Evolutionary conservation across 2,113 vertebrate genomes (phyloP), one percentile per base, ranked within the genome.

Genomic region (Polypterus senegalus): DNA sequence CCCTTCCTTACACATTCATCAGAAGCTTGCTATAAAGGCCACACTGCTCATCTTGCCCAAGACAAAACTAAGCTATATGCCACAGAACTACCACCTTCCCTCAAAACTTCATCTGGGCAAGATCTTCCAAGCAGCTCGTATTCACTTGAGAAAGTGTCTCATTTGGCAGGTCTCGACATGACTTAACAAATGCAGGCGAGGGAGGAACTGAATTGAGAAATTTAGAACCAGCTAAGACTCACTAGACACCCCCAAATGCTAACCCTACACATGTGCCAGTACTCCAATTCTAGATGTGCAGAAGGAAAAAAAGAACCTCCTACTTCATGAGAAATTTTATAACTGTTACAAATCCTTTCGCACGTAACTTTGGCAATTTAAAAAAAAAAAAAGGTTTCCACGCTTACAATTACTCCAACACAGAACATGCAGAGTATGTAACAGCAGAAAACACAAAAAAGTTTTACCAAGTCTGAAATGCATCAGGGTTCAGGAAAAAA

Each of bases 81-180:
- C 27, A 27, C 27, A 27, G 27, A 27, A 27, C 27, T 27, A 27
- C 51, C 10, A 81, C 86, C 87, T 85, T 80, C 80, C 88, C 85
- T 82, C 80, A 86, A 88, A 88, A 91, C 87, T 27, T 95, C 65
- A 90, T 97, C 92, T 89, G 95, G 93, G 94, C 95, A 97, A 97
- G 95, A 91, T 83, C 88, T 93, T 89, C 89, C 90, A 90, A 97
- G 93, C 97, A 98, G 92, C 87, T 90, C 91, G 88, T 87, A 88
- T 88, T 92, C 93, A 91, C 89, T 90, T 92, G 92, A 91, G 84
- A 91, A 88, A 88, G 81, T 82, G 86, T 96, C 91, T 95, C 92
- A 91, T 86, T 91, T 92, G 96, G 92, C 96, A 98, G 95, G 94
- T 98, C 96, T 97, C 89, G 94, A 98, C 96, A 99, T 99, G 94